Base-by-base conservation (phyloP, 2,113 vertebrate species). In the Beaufortia kweichowensis region DNA sequence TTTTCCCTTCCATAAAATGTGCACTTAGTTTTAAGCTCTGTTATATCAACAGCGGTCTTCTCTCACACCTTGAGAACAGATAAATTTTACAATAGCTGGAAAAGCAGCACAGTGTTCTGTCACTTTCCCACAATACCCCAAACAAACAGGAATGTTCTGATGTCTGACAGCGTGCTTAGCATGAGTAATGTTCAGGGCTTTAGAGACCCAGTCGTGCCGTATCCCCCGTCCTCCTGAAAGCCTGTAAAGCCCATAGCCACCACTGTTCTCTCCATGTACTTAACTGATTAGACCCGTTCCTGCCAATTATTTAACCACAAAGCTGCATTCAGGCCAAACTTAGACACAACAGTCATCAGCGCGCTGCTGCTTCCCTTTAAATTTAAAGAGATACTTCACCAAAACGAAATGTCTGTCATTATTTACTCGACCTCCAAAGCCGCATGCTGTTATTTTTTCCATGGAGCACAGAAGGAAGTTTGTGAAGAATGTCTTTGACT, bases 121-220 rank as follows among this genome's bases (percentile, higher is more conserved):
- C 59, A 69, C 57, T 82, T 81, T 82, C 82, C 76, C 33, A 21
- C 55, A 81, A 82, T 83, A 72, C 68, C 83, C 83, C 71, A 81
- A 84, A 50, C 86, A 80, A 88, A 77, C 76, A 82, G 81, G 77
- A 70, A 83, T 86, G 86, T 89, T 85, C 87, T 87, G 83, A 78
- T 82, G 81, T 81, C 41, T 19, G 81, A 86, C 86, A 83, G 80
- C 68, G 77, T 82, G 83, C 79, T 85, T 80, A 86, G 76, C 78
- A 17, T 86, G 87, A 90, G 67, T 85, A 79, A 90, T 90, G 82
- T 78, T 33, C n/a, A 77, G 12, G 82, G 82, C 71, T 88, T 85
- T 83, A 84, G 76, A 84, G 60, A 65, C 78, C 83, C 80, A 85
- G 72, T 79, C 82, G 24, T 78, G 57, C 75, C 79, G 35, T 9